phyloP scores from a whole-genome alignment of 2,797 vertebrate genomes.

The Pteropus rufus region DNA sequence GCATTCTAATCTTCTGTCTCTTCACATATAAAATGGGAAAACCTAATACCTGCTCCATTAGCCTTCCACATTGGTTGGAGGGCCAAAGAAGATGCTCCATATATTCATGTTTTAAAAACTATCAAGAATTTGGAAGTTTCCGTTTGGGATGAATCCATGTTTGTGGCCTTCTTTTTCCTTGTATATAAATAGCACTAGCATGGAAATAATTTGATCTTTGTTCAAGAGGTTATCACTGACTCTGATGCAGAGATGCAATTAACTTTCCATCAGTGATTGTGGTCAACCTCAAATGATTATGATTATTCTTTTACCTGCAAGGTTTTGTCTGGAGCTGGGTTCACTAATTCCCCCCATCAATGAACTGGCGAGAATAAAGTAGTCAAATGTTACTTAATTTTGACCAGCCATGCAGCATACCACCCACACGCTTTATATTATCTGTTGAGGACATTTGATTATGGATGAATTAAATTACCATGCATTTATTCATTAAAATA shows the following conservation, averaged over 20 bases:
- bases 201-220: constrained; percentile 47
- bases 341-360: background rate
- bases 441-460: background rate
- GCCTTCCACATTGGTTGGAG: background rate
- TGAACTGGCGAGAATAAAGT: constrained; percentile 26
- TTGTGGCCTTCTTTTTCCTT: constrained; percentile 28
- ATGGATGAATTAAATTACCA: background rate
- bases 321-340: background rate
- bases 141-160: background rate
- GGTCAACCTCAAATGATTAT: constrained; percentile 32
- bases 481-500: constrained; percentile 24
- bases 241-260: constrained; percentile 39
- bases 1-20: background rate
- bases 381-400: constrained; percentile 17
- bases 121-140: background rate
- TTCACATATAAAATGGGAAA: background rate
- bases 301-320: constrained; percentile 28
- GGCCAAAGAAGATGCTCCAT: background rate
- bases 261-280: constrained; percentile 41
- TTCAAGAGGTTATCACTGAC: constrained; percentile 45
- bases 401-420: background rate
- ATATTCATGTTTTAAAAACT: background rate
- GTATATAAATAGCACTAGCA: background rate
- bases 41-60: background rate
- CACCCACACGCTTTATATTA: background rate